Evolutionary conservation across 2,797 vertebrate genomes (phyloP), one percentile per base, ranked within the genome.

Genomic region (Pseudochromis fuscus): DNA sequence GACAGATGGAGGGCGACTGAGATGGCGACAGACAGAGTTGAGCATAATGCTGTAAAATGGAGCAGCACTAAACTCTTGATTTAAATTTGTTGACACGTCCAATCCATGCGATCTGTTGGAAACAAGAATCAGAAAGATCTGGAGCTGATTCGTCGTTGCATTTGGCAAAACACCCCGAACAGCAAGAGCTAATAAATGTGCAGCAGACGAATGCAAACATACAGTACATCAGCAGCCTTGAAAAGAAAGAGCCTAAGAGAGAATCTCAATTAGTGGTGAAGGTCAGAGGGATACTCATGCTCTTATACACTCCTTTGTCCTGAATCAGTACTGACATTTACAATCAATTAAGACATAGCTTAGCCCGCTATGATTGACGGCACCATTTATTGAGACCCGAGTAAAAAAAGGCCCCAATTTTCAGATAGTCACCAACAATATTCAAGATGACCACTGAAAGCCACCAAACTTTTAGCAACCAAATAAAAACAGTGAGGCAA

Each of bases 1-100:
- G 87, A 83, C 86, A 91, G 88, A 89, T 86, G 83, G 88, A 88
- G 83, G 81, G 67, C 53, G 63, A 81, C 55, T 64, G 84, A 82
- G 74, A 84, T 83, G 79, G 82, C 75, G 57, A 80, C 82, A 83
- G 72, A 85, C 72, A 88, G 72, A 66, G 68, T 83, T 61, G 75
- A 73, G 72, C 67, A 65, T 81, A 72, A 81, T 81, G 85, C 74
- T 73, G 74, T 68, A 85, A 89, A 87, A 88, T 88, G 75, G 73
- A 83, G 70, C 44, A 44, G 40, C 70, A 24, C 75, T 77, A 69
- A 84, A 89, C 40, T 77, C 84, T 84, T 48, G 55, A 80, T 90
- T 81, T 55, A 11, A 74, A 89, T 86, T 68, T 70, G 68, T 68
- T 78, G 72, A 78, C 74, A 63, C n/a, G 2, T 73, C 65, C 15